Conservation (phyloP, 2,888 invertebrate species). For the Drosophila meridionalis region DNA sequence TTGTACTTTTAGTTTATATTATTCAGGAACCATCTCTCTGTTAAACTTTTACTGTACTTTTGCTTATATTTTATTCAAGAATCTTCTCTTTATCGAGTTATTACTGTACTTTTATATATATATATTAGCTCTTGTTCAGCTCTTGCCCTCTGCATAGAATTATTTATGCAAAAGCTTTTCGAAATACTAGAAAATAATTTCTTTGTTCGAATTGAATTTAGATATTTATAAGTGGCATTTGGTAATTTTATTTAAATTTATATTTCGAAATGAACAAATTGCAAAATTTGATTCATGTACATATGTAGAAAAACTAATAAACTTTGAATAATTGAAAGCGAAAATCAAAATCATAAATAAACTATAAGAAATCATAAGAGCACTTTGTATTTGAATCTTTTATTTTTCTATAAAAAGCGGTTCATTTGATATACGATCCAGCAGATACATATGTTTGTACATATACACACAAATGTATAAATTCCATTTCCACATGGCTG, state of each 20-base stretch:
- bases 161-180: not conserved
- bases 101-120: not conserved
- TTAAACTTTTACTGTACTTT: not conserved
- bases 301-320: not conserved
- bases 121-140: constrained; percentile 15
- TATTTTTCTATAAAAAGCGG: not conserved
- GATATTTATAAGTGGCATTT: not conserved
- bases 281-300: not conserved
- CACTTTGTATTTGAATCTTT: not conserved
- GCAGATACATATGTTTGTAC: not conserved
- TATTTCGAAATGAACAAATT: not conserved
- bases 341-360: not conserved
- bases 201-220: not conserved
- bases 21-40: not conserved
- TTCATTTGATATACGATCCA: constrained; percentile 5
- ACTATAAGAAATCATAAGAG: not conserved
- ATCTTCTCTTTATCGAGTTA: not conserved
- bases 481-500: constrained; percentile 50
- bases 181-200: not conserved
- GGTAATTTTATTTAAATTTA: not conserved
- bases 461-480: not conserved
- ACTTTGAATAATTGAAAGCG: no score
- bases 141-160: constrained; percentile 17
- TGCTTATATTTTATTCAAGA: not conserved
- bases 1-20: not conserved